Conservation (phyloP, 2,797 vertebrate genomes). For the Gobio occitaniae region DNA sequence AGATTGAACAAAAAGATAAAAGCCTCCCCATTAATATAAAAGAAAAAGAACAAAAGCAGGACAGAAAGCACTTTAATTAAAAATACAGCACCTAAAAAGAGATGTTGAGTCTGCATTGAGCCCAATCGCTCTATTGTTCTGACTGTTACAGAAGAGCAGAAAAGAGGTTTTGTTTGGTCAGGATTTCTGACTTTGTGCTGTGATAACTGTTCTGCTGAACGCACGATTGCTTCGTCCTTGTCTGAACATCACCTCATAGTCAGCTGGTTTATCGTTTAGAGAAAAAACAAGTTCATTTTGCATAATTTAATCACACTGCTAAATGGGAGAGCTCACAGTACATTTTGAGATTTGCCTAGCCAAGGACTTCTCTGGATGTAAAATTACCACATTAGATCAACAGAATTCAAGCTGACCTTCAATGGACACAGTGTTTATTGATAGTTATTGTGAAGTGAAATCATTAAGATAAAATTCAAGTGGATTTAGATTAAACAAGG, state of each 20-base stretch:
- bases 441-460: conserved; percentile 11
- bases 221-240: conserved; percentile 64
- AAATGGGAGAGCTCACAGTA: conserved; percentile 65
- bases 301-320: conserved; percentile 79
- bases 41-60: conserved; percentile 53
- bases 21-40: background rate
- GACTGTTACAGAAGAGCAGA: conserved; percentile 66
- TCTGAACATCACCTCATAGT: conserved; percentile 72
- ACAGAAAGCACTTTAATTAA: conserved; percentile 76
- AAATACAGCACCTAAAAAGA: conserved; percentile 69
- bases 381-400: conserved; percentile 47
- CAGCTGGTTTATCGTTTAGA: conserved; percentile 75
- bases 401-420: conserved; percentile 47
- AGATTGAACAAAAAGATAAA: conserved; percentile 32
- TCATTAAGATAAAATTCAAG: background rate
- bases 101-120: conserved; percentile 69
- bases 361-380: conserved; percentile 54
- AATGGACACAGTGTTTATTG: conserved; percentile 26
- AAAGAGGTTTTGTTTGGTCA: conserved; percentile 82
- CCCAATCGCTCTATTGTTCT: conserved; percentile 77
- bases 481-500: conserved; percentile 5
- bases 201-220: conserved; percentile 72
- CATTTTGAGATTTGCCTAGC: conserved; percentile 69
- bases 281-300: conserved; percentile 82
- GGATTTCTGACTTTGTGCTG: conserved; percentile 82